Evolutionary conservation across 1,140 invertebrate species (phyloP).

Genomic region (Drosophila trapezifrons): DNA sequence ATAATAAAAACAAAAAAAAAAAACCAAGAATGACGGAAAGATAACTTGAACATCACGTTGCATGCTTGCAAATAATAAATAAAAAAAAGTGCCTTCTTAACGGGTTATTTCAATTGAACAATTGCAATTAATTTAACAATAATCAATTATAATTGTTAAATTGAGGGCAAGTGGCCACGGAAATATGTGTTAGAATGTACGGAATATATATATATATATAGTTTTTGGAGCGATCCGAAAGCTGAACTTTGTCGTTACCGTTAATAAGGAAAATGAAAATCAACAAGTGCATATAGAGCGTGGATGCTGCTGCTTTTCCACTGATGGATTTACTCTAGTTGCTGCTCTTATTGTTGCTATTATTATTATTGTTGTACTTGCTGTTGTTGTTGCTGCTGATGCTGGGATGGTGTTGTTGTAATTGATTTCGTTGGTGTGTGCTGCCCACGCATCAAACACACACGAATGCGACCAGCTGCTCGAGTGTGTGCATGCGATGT

Average conservation of each 20-base stretch:
- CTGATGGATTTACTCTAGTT: conserved; percentile 79
- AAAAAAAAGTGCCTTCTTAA: background rate
- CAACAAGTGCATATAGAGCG: conserved; percentile 32
- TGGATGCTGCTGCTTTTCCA: conserved; percentile 35
- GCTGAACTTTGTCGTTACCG: conserved; percentile 42
- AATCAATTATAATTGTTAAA: conserved; percentile 19
- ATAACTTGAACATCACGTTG: background rate
- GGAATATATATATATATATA: background rate
- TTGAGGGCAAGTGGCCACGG: conserved; percentile 26
- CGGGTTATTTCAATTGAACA: conserved; percentile 19
- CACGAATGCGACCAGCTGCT: conserved; percentile 4
- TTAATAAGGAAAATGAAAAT: conserved; percentile 62
- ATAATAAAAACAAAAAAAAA: no score
- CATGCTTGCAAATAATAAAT: conserved; percentile 13
- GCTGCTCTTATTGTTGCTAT: conserved; percentile 13
- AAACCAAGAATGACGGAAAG: background rate
- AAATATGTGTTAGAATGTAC: background rate
- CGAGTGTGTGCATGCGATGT: conserved; percentile 9
- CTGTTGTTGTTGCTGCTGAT: conserved; percentile 23
- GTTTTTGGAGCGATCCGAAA: conserved; percentile 17
- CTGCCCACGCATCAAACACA: conserved; percentile 37
- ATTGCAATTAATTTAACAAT: conserved; percentile 21
- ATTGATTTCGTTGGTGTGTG: conserved; percentile 57
- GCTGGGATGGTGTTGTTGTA: conserved; percentile 33
- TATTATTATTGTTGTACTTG: conserved; percentile 14